A percentile compares a stretch with the other conserved stretches of the same genome.
Evolutionary conservation across 1,140 invertebrate species (phyloP).

Genomic region (Habropoda laboriosa): DNA sequence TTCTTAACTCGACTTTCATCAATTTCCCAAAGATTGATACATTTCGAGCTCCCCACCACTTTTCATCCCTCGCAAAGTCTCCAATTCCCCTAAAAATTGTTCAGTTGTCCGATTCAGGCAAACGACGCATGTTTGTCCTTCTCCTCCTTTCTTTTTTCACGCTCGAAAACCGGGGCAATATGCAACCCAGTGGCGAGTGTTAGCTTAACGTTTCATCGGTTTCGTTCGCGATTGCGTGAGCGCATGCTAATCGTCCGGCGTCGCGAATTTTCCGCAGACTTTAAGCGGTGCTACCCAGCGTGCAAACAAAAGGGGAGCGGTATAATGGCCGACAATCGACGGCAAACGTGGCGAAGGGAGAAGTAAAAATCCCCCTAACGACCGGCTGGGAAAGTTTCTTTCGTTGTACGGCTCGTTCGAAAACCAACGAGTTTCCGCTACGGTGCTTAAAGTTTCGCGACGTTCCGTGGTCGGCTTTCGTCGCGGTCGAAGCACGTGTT

Average conservation of each 20-base stretch:
- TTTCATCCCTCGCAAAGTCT: too few relatives aligned
- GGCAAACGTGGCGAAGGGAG: not conserved
- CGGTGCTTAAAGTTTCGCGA: slow-evolving; percentile 4
- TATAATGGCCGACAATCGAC: slow-evolving; percentile 1
- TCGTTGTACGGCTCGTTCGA: not conserved
- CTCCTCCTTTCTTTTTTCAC: not conserved
- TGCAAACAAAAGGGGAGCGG: too few relatives aligned
- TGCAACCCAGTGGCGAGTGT: not conserved
- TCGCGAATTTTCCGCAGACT: not conserved
- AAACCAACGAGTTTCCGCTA: not conserved
- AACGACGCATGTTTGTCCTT: too few relatives aligned
- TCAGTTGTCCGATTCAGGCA: too few relatives aligned
- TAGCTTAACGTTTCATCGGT: slow-evolving; percentile 6
- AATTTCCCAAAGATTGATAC: too few relatives aligned
- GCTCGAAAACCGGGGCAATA: not conserved
- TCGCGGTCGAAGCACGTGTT: slow-evolving; percentile 15
- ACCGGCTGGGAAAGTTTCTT: not conserved
- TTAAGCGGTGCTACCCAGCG: too few relatives aligned
- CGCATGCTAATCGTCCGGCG: not conserved
- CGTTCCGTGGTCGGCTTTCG: not conserved
- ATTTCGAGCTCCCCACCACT: too few relatives aligned
- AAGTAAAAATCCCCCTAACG: not conserved
- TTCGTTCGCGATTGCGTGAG: not conserved
- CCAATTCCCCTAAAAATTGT: too few relatives aligned
- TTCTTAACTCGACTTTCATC: too few relatives aligned